Base-by-base conservation (phyloP, 2,797 vertebrate genomes). In the Sciurus vulgaris region DNA sequence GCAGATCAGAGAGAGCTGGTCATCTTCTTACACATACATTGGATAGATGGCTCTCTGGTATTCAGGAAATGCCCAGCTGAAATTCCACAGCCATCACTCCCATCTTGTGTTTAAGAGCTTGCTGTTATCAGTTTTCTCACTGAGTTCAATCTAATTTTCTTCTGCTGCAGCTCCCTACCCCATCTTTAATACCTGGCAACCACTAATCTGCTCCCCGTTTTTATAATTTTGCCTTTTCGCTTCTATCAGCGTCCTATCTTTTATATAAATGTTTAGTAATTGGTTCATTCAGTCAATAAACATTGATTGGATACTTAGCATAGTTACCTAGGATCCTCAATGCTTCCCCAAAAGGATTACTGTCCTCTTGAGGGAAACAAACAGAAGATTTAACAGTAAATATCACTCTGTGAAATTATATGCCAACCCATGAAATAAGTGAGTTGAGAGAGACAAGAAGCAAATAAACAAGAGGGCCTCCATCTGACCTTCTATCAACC, bases 281-380 rank as follows among this genome's bases (percentile, higher is more conserved):
- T 6, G 11, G 26, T 84, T 95, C 17, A 85, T 51, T 81, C 18
- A 12, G 54, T 73, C 69, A 63, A 88, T 51, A 89, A 69, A 83
- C 81, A 86, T 30, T 47, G 7, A 61, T 3, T 59, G 22, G 90
- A 86, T 92, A 81, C 3, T 74, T 51, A 76, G 28, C 81, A 79
- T 2, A 77, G 38, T 89, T n/a, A 93, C 91, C 7, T 35, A 78
- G 35, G 8, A n/a, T 44, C 54, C 5, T 67, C 69, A 84, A 0
- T 54, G 35, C 44, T 84, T 24, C 47, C 47, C 73, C 65, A 67
- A 14, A 1, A 92, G 17, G 4, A 44, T 38, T 63, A 63, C 1
- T 61, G 38, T 93, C 47, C 47, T 90, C 85, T 96, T 95, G 44
- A 81, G n/a, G 30, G 35, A 95, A 96, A 92, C 28, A 89, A 95